phyloP scores from a whole-genome alignment of 1,140 invertebrate genomes.

The Mactra quadrangularis region DNA sequence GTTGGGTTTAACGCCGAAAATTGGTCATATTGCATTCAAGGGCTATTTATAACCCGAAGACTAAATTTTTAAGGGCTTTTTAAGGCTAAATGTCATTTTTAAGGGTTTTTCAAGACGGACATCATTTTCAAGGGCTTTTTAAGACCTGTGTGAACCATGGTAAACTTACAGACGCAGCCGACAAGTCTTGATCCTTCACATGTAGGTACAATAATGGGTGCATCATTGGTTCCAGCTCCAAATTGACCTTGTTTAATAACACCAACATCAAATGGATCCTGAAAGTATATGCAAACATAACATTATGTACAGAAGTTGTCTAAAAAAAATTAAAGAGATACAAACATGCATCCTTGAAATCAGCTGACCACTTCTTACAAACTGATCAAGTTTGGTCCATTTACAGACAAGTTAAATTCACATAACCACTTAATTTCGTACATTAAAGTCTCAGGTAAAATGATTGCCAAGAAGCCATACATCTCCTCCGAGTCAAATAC shows the following conservation, averaged over 20 bases:
- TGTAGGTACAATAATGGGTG: constrained; percentile 33
- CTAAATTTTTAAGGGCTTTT: no score
- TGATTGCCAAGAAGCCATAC: no score
- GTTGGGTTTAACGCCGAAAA: no score
- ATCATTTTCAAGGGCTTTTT: no score
- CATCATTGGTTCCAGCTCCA: not conserved
- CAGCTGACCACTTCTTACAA: not conserved
- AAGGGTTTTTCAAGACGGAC: no score
- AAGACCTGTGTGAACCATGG: no score
- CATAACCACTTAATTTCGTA: not conserved
- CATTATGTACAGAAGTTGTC: not conserved
- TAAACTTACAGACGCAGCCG: constrained; percentile 46
- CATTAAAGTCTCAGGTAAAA: not conserved
- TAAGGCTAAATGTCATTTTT: no score
- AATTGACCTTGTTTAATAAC: constrained; percentile 1
- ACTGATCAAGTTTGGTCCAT: not conserved
- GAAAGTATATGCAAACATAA: not conserved
- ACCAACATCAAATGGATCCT: constrained; percentile 47
- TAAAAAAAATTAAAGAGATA: not conserved
- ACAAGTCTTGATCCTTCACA: constrained; percentile 12
- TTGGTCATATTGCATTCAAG: no score
- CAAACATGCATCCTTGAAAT: not conserved
- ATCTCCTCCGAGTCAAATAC: no score
- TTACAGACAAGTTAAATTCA: not conserved
- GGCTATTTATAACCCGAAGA: no score